phyloP scores from a whole-genome alignment of 2,113 vertebrate species.

The Hystrix brachyura region DNA sequence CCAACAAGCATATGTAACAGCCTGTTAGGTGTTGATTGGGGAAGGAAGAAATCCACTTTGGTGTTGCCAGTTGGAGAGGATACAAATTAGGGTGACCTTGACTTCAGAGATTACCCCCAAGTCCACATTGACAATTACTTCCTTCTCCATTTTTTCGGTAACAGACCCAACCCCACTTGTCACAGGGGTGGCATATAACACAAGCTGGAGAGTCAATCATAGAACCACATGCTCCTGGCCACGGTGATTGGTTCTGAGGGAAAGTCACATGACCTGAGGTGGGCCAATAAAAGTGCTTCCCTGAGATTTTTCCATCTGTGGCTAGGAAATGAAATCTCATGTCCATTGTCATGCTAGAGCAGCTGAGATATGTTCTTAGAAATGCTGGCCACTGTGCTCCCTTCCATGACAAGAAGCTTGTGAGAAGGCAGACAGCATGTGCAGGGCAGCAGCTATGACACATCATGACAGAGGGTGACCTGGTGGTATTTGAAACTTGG shows the following conservation, averaged over 20 bases:
- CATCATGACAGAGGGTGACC: not conserved
- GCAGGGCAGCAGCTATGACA: not conserved
- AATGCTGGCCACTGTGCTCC: fast-evolving
- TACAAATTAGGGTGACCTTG: not conserved
- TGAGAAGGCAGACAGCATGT: not conserved
- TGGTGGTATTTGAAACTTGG: not conserved
- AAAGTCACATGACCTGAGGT: not conserved
- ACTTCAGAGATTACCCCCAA: not conserved
- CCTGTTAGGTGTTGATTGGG: not conserved
- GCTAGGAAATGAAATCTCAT: not conserved
- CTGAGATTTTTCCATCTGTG: slow-evolving; percentile 2
- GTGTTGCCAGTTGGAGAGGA: not conserved
- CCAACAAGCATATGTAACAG: not conserved
- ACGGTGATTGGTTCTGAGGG: not conserved
- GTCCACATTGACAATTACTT: not conserved
- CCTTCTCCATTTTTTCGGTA: not conserved
- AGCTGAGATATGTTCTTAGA: not conserved
- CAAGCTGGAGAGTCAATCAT: not conserved
- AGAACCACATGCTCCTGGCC: not conserved
- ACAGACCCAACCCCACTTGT: not conserved
- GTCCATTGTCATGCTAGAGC: not conserved
- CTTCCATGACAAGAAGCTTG: not conserved
- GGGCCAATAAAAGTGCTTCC: slow-evolving; percentile 12
- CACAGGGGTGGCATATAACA: not conserved
- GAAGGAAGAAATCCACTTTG: not conserved